Evolutionary conservation across 2,113 vertebrate species (phyloP), one percentile per base, ranked within the genome.

Genomic region (Acrocephalus kingi): DNA sequence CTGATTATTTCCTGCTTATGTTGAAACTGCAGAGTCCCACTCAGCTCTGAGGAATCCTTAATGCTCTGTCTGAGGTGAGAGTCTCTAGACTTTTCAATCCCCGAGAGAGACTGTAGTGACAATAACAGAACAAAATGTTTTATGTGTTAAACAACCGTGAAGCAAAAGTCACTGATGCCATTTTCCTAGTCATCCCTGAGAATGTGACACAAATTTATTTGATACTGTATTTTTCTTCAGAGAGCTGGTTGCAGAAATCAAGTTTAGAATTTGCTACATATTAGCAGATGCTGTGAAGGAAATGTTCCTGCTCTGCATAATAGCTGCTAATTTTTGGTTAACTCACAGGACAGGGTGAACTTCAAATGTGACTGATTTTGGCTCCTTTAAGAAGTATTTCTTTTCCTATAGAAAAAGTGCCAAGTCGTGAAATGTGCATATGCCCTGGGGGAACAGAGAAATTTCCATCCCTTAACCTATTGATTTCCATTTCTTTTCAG

Each of bases 381-480:
- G 67, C 90, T 96, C 62, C 67, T 96, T 92, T 68, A 73, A 90
- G 86, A 81, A 87, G 35, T 85, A 69, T 91, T 87, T 84, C 12
- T 95, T 80, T 89, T 85, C 77, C 33, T 90, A 22, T 78, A 81
- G 68, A 93, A 93, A 92, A 92, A 8, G 43, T 94, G 81, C 90
- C 88, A 95, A 78, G 55, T 83, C 58, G 30, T 86, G 81, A 92
- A 95, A 64, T 45, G 48, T 93, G 59, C 55, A 43, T 78, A 64
- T 72, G 61, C 77, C 87, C 91, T 80, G 91, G 55, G 84, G 84
- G 87, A 95, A 61, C 81, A 75, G 88, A 78, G 81, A 79, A 75
- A 86, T 96, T 97, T 95, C 81, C 79, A 75, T 96, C 66, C 87
- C 63, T 95, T 93, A 93, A 89, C 90, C 91, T 96, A 95, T 95